Conservation (phyloP, 2,797 vertebrate genomes). For the Nothura maculosa region DNA sequence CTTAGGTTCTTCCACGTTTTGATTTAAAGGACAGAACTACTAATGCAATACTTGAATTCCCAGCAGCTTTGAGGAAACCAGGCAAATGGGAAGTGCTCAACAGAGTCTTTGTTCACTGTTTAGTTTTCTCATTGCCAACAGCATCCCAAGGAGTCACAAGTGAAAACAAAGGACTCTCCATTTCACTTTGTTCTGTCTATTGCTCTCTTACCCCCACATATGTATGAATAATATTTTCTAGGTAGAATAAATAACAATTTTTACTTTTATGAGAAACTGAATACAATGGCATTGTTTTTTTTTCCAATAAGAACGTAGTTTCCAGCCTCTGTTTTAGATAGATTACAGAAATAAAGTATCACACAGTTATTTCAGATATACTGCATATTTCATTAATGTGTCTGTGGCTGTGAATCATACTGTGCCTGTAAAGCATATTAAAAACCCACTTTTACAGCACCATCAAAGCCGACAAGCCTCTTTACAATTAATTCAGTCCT, state of each 20-base stretch:
- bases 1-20: slow-evolving; percentile 20
- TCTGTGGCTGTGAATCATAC: not conserved
- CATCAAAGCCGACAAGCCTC: not conserved
- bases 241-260: not conserved
- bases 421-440: not conserved
- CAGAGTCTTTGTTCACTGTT: not conserved
- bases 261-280: not conserved
- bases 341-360: not conserved
- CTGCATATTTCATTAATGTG: not conserved
- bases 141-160: not conserved
- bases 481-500: not conserved
- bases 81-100: not conserved
- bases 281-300: too few species aligned
- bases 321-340: not conserved
- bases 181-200: not conserved
- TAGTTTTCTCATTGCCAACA: not conserved
- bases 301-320: not conserved
- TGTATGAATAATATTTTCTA: not conserved
- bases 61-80: not conserved
- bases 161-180: not conserved
- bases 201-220: not conserved
- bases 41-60: not conserved
- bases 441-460: not conserved
- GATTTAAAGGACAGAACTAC: not conserved
- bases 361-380: not conserved